Percentiles rank a stretch among this genome's conserved stretches.
Conservation (phyloP, 2,113 vertebrate species). For the Cryptotis parvus region DNA sequence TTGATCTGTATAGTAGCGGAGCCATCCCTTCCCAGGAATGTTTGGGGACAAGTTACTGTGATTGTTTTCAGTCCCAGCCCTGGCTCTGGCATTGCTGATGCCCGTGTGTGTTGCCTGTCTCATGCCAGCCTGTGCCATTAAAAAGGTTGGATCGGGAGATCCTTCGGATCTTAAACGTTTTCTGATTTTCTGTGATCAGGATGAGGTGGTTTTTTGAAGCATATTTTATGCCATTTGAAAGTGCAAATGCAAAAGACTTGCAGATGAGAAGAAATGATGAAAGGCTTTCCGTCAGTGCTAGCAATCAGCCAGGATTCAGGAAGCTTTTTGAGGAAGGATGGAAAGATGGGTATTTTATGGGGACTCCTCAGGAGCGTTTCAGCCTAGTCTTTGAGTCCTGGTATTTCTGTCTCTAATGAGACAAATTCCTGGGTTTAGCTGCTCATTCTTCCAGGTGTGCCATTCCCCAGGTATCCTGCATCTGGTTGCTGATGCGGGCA, state of each 20-base stretch:
- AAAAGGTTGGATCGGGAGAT: background rate
- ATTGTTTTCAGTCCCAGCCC: background rate
- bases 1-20: background rate
- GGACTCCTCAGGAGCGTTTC: background rate
- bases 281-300: background rate
- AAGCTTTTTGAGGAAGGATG: background rate
- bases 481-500: background rate
- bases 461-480: background rate
- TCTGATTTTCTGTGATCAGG: slow-evolving; percentile 30
- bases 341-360: slow-evolving; percentile 7
- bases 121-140: background rate
- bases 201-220: slow-evolving; percentile 27
- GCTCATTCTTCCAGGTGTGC: background rate
- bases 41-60: background rate
- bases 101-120: no score
- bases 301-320: slow-evolving; percentile 13
- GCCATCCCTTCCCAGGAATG: background rate
- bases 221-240: background rate
- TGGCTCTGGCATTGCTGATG: background rate
- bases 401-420: background rate
- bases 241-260: slow-evolving; percentile 25
- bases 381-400: background rate
- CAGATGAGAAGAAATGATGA: background rate
- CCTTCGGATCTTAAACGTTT: background rate
- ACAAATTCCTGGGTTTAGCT: background rate